Evolutionary conservation across 1,140 invertebrate genomes (phyloP), one percentile per base, ranked within the genome.

Genomic region (Metopolophium dirhodum): DNA sequence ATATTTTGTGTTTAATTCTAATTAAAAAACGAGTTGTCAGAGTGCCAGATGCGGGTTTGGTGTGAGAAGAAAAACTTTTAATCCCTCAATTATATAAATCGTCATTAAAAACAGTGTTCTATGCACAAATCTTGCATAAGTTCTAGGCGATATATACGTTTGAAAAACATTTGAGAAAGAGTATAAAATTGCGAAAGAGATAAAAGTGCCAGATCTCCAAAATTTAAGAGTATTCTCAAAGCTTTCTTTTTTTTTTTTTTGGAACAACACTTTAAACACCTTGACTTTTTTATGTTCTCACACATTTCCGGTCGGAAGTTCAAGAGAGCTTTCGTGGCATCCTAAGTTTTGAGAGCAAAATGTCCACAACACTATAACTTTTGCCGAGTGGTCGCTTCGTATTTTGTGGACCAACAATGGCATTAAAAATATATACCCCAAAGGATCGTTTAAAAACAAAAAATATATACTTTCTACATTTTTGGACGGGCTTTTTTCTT

Each of bases 181-280:
- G 35, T 61, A 57, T 20, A 57, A 90, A 57, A 57, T 90, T 57
- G 9, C 4, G 11, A 41, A 54, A 23, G 49, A 51, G 87, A 89
- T 89, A 90, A 61, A 90, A 90, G 89, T 61, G 54, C 89, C 35
- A 35, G 54, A 61, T 90, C 57, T 90, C 54, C 89, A 90, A 90
- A 90, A 90, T 90, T 90, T 90, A 90, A 90, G 54, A 90, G 89
- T 61, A n/a, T 93, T 35, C 26, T 85, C 49, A 54, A 54, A 54
- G 20, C 0, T 47, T 47, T 11, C 47, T n/a, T 37, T 37, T 37
- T 37, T 30, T 93, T 93, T 82, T 86, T 41, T 37, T 51, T 51
- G 20, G 35, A 93, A 93, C 91, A 85, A n/a, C 91, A 93, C 91
- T 93, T 93, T 93, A 93, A 93, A 85, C 91, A 35, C 49, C 91